Conservation (phyloP, 2,888 invertebrate genomes). For the Rhabditophanes sp. region DNA sequence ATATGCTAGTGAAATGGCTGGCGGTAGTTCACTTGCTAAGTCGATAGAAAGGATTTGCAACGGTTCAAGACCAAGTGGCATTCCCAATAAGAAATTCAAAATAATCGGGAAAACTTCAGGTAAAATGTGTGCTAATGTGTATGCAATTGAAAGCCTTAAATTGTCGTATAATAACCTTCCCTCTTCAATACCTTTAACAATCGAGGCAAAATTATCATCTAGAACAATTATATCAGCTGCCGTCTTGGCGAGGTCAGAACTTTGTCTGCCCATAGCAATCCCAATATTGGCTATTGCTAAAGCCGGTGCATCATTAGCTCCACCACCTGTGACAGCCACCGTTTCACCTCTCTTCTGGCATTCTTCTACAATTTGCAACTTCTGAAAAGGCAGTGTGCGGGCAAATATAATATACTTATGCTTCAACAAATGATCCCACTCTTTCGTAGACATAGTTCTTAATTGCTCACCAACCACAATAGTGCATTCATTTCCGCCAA, state of each 20-base stretch:
- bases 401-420: constrained; percentile 42
- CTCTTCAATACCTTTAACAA: constrained; percentile 37
- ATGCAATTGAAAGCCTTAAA: constrained; percentile 32
- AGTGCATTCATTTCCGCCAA: constrained; percentile 25
- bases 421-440: constrained; percentile 29
- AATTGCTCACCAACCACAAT: constrained; percentile 32
- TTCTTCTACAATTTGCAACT: constrained; percentile 36
- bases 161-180: constrained; percentile 33
- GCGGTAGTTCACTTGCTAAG: constrained; percentile 40
- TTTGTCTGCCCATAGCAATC: constrained; percentile 39
- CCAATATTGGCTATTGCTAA: constrained; percentile 41
- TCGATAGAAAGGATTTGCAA: constrained; percentile 39
- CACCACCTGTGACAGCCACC: constrained; percentile 38
- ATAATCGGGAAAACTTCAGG: constrained; percentile 41
- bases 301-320: constrained; percentile 40
- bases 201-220: constrained; percentile 39
- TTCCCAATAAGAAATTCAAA: constrained; percentile 34
- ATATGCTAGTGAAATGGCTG: constrained; percentile 37
- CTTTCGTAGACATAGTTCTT: constrained; percentile 16
- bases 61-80: constrained; percentile 36
- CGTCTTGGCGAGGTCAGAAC: constrained; percentile 24
- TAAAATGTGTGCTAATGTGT: constrained; percentile 41
- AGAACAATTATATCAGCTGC: constrained; percentile 22
- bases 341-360: constrained; percentile 39
- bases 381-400: constrained; percentile 40